Percentiles rank a stretch among this genome's conserved stretches.
phyloP scores from a whole-genome alignment of 2,797 vertebrate genomes.

The Dryobates pubescens region DNA sequence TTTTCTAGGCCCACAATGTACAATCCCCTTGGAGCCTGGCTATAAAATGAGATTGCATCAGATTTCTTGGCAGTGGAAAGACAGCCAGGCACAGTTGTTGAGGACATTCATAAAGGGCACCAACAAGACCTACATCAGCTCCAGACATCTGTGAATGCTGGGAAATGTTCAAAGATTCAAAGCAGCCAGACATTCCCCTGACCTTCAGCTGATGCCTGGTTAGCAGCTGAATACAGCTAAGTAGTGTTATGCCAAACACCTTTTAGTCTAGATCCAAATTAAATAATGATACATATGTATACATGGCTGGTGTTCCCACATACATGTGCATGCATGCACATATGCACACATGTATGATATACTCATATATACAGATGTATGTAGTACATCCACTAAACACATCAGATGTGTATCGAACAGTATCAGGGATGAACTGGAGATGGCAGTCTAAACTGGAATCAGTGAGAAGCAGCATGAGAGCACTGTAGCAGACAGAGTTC shows the following conservation, averaged over 20 bases:
- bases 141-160: neutral
- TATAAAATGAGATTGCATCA: neutral
- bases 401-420: neutral
- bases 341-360: accelerated
- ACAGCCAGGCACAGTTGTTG: neutral
- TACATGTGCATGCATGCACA: neutral
- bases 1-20: neutral
- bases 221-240: neutral
- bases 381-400: accelerated
- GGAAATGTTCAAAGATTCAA: neutral
- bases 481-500: neutral
- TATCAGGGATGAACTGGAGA: conserved; percentile 35
- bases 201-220: neutral
- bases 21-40: neutral
- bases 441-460: conserved; percentile 32
- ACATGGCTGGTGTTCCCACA: too few relatives aligned
- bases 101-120: neutral
- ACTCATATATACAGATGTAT: neutral
- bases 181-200: neutral
- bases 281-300: neutral
- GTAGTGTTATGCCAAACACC: neutral
- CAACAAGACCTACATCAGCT: neutral
- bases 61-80: neutral
- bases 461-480: neutral
- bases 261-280: neutral